Evolutionary conservation across 2,797 vertebrate genomes (phyloP), one percentile per base, ranked within the genome.

Genomic region (Acestrorhynchus altus): DNA sequence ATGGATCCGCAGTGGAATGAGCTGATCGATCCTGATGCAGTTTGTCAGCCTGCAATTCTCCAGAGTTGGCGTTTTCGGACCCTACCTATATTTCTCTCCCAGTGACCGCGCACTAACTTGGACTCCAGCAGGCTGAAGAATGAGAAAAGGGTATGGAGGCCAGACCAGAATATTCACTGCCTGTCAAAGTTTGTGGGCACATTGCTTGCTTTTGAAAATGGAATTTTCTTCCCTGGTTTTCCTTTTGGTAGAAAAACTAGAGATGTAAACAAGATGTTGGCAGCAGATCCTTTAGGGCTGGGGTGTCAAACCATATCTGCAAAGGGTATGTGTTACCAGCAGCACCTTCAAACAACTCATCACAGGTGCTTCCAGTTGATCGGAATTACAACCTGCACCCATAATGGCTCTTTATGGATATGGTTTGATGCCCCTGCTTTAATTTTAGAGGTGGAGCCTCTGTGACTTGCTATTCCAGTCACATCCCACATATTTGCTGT

Each of bases 21-120:
- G 59, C 64, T 57, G 79, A 83, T 86, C 78, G 77, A 86, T 87
- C 72, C 52, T 70, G 16, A 77, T 84, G 77, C 81, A 79, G 81
- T 81, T 79, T 82, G 76, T 79, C 83, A 72, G 75, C 56, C n/a
- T 52, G 1, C 42, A 11, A 31, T 57, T 75, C 60, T 51, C 76
- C 72, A 65, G 75, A 81, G 52, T 76, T 63, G 72, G 59, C 49
- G 20, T 35, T 74, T 83, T 70, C 39, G 1, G 51, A 77, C 42
- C 2, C 42, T 18, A 68, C 52, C 15, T 26, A 31, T 49, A 61
- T 76, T 71, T 35, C 52, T 74, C 60, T 47, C 8, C 5, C 18
- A 8, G 20, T 80, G 75, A 68, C 72, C 44, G 57, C 20, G 4
- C 61, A 26, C 10, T 54, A 28, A 28, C 56, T 57, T 8, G 24